These are phyloP conservation scores for Myodes glareolus DNA, from an alignment of 2,113 vertebrate species.

Conservation along the genomic window DNA sequence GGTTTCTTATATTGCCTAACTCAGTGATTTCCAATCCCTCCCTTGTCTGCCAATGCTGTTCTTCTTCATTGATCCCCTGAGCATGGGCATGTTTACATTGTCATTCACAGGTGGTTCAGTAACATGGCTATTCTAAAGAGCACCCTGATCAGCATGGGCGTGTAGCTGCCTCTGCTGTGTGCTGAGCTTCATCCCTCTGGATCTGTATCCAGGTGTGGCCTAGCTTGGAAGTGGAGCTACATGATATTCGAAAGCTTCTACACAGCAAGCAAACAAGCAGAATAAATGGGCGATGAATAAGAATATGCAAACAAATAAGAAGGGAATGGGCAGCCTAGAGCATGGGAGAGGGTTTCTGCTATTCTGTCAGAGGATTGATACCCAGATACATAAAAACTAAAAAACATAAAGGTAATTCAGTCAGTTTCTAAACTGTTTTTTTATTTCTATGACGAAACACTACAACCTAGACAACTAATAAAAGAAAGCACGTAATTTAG, in stretches of 20 bases:
- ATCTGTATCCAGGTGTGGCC: not conserved
- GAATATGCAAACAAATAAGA: not conserved
- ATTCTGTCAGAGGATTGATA: not conserved
- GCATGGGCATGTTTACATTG: not conserved
- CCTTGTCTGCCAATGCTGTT: not conserved
- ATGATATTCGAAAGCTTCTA: not conserved
- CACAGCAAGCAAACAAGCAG: not conserved
- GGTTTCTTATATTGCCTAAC: not conserved
- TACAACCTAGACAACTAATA: not conserved
- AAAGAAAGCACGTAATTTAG: not conserved
- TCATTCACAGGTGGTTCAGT: not conserved
- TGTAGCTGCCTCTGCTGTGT: not conserved
- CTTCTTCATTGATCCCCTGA: not conserved
- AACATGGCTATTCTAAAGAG: not conserved
- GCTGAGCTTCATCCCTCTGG: not conserved
- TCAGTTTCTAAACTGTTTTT: not conserved
- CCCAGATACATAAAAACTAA: not conserved
- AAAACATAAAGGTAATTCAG: not conserved
- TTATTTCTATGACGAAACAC: not conserved
- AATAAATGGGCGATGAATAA: not conserved
- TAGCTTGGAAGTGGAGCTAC: not conserved
- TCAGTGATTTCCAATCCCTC: not conserved
- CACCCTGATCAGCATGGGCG: not conserved
- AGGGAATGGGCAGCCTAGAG: not conserved
- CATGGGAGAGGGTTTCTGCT: not conserved